Percentiles rank a stretch among this genome's conserved stretches.
Conservation (phyloP, 2,888 invertebrate genomes). For the Phaedon cochleariae region DNA sequence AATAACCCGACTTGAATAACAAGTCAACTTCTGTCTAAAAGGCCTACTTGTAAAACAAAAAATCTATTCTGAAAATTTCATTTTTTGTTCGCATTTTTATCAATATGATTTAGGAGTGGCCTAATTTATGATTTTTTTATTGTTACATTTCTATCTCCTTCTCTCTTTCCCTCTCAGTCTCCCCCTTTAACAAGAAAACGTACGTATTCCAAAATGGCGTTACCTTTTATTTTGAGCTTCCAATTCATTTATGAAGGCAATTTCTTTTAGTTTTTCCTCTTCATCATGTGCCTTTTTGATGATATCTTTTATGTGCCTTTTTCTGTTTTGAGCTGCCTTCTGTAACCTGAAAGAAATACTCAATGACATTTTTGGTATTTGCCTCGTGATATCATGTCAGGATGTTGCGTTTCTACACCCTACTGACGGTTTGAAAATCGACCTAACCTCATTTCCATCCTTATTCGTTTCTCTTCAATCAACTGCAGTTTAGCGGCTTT, state of each 20-base stretch:
- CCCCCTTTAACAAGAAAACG: too few species aligned
- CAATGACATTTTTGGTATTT: too few species aligned
- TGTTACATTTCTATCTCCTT: too few species aligned
- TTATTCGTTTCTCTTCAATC: slow-evolving; percentile 79
- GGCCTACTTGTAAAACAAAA: too few species aligned
- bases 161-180: too few species aligned
- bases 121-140: too few species aligned
- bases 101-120: too few species aligned
- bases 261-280: slow-evolving; percentile 95
- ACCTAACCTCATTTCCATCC: slow-evolving; percentile 71
- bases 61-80: too few species aligned
- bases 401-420: background rate
- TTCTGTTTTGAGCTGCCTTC: slow-evolving; percentile 91
- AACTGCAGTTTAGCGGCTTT: slow-evolving; percentile 86
- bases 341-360: slow-evolving; percentile 67
- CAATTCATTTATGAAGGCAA: slow-evolving; percentile 95
- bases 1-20: too few species aligned
- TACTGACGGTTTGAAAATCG: background rate
- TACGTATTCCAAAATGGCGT: too few species aligned
- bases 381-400: background rate
- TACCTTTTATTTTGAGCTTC: slow-evolving; percentile 89
- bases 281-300: slow-evolving; percentile 97
- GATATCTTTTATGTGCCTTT: slow-evolving; percentile 81
- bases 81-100: too few species aligned
- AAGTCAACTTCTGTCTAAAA: too few species aligned